Base-by-base conservation (phyloP, 2,888 invertebrate genomes). In the Phlogophora meticulosa region DNA sequence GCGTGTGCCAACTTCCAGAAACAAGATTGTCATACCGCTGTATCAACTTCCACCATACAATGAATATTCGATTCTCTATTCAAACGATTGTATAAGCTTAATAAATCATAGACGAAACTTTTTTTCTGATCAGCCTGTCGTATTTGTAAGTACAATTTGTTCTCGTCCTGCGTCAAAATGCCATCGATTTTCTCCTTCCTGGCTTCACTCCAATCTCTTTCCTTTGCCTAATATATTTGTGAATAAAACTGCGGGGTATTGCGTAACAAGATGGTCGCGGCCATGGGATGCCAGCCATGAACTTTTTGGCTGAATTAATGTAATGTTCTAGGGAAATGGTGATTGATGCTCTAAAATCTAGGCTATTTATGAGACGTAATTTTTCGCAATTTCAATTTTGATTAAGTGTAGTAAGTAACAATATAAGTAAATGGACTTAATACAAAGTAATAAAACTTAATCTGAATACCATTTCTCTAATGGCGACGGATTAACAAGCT, bases 121-220 rank as follows among this genome's bases (percentile, higher is more conserved):
- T 83, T 82, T 81, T 81, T 80, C 72, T 70, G 67, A 69, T 74
- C 69, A 68, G 58, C 67, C 71, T 66, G 73, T 80, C 71, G 73
- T 81, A 78, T 84, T 81, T 82, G 69, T 83, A 76, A 79, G 76
- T 76, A 76, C 73, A 76, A 80, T 86, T 81, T 81, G 78, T 82
- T 76, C 75, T 65, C 84, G 83, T 82, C 83, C 86, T 86, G 85
- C 84, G 88, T 87, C 86, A 84, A 87, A 87, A 85, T 82, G 81
- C 76, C 89, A 93, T 93, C 90, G 93, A 93, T 93, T 93, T 90
- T 87, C 85, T 80, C 82, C 76, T 85, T 79, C 74, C 89, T 94
- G 94, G 94, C 93, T 87, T 85, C 86, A 87, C 84, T 93, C 94
- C 94, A 94, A 92, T 89, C 85, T 90, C 88, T 87, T 87, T 87